Evolutionary conservation across 2,888 invertebrate genomes (phyloP).

Genomic region (Zygogramma bicolorata): DNA sequence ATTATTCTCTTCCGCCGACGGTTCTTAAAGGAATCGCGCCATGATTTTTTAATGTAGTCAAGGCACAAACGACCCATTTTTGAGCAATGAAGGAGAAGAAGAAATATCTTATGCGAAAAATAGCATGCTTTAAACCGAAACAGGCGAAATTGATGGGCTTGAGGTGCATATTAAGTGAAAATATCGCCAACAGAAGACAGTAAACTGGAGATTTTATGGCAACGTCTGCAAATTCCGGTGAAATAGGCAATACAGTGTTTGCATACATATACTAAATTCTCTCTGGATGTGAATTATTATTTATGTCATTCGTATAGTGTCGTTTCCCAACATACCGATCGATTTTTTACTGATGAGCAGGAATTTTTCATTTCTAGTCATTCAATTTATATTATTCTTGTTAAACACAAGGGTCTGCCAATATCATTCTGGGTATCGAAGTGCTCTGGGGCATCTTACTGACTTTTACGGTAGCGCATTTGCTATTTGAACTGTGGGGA

Average conservation of each 20-base stretch:
- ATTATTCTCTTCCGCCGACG: neutral
- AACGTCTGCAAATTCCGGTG: constrained; percentile 38
- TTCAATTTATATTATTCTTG: too few species aligned
- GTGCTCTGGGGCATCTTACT: too few species aligned
- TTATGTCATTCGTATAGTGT: neutral
- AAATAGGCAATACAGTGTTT: neutral
- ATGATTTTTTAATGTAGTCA: constrained; percentile 15
- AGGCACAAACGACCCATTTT: constrained; percentile 29
- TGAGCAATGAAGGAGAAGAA: constrained; percentile 17
- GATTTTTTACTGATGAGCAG: too few species aligned
- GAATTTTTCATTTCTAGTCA: too few species aligned
- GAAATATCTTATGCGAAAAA: constrained; percentile 27
- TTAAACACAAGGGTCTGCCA: too few species aligned
- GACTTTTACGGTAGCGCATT: too few species aligned
- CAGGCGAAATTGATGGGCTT: constrained; percentile 34
- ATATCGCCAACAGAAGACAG: constrained; percentile 38
- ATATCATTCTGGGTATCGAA: too few species aligned
- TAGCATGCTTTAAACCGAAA: constrained; percentile 32
- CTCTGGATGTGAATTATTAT: neutral
- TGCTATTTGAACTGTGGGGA: too few species aligned
- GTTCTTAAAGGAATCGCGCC: neutral
- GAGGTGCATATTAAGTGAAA: constrained; percentile 39
- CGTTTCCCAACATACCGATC: too few species aligned
- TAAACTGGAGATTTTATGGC: constrained; percentile 39
- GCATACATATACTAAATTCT: neutral